Evolutionary conservation across 2,888 invertebrate genomes (phyloP), one percentile per base, ranked within the genome.

Genomic region (Aelia acuminata): DNA sequence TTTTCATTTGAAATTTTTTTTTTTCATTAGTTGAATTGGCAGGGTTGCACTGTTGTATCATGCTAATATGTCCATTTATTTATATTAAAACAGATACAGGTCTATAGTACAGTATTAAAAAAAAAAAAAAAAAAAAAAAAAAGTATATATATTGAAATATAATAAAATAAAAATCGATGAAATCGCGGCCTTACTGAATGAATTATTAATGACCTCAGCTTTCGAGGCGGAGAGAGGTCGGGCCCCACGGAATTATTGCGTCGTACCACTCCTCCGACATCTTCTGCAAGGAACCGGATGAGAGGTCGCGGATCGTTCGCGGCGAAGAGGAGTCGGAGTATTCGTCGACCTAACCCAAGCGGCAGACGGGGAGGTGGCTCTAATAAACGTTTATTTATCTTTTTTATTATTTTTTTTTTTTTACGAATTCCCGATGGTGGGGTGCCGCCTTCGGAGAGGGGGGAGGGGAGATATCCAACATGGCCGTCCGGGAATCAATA

Each of bases 401-500:
- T n/a, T n/a, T n/a, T n/a, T n/a, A n/a, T n/a, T n/a, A n/a, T n/a
- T n/a, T n/a, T n/a, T n/a, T 80, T 75, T 70, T 39, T 75, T 80
- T 43, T 80, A 43, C n/a, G 43, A 80, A 80, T 80, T 80, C 43
- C 8, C 35, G 11, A 80, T 22, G 43, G 80, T 22, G 63, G 63
- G 70, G 87, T 35, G 75, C 47, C 49, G 31, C 80, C 70, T 35
- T 22, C 47, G 88, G 63, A 43, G 50, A n/a, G 84, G 86, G 22
- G 88, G 63, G 43, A 43, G 35, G 84, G 86, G 22, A 87, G 87
- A 84, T 47, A 50, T n/a, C 49, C 87, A 89, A 89, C 87, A 89
- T 89, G 89, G 89, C 89, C 87, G 48, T 43, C 87, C 15, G 75
- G 89, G 89, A 89, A 89, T 89, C 89, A 89, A 89, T 89, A 89